Evolutionary conservation across 2,888 invertebrate genomes (phyloP).

Genomic region (Chydorus sphaericus): DNA sequence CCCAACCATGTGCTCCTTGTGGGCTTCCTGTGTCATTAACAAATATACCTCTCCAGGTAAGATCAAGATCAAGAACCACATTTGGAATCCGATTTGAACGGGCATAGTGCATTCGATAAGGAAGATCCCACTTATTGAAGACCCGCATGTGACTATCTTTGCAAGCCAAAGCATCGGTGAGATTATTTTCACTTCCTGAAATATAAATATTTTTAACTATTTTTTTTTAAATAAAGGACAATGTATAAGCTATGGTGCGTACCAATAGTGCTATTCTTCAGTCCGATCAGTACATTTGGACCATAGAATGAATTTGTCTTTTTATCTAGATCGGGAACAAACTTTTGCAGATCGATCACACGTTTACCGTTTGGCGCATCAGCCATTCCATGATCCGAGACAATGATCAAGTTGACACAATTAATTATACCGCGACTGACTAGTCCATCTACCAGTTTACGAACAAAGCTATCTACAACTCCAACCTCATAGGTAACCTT

Average conservation of each 20-base stretch:
- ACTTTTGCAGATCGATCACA: slow-evolving; percentile 16
- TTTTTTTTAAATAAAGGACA: neutral
- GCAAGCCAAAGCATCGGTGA: slow-evolving; percentile 5
- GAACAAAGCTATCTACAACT: slow-evolving; percentile 23
- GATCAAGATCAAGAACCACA: slow-evolving; percentile 11
- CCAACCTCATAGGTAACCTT: slow-evolving; percentile 9
- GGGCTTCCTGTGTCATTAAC: neutral
- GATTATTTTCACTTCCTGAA: slow-evolving; percentile 1
- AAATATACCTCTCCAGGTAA: slow-evolving; percentile 1
- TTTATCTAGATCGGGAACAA: slow-evolving; percentile 15
- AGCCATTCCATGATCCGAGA: slow-evolving; percentile 26
- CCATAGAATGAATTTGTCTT: slow-evolving; percentile 16
- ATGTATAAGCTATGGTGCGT: too few relatives aligned
- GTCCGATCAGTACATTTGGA: slow-evolving; percentile 15
- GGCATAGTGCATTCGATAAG: slow-evolving; percentile 6
- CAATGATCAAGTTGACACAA: slow-evolving; percentile 25
- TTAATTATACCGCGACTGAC: slow-evolving; percentile 20
- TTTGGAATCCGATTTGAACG: slow-evolving; percentile 2
- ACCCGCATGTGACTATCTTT: slow-evolving; percentile 10
- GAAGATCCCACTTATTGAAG: slow-evolving; percentile 8
- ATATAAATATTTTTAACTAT: neutral
- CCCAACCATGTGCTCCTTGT: slow-evolving; percentile 10
- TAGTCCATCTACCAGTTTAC: slow-evolving; percentile 22
- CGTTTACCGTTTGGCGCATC: slow-evolving; percentile 9
- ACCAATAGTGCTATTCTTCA: slow-evolving; percentile 17